Evolutionary conservation across 2,888 invertebrate genomes (phyloP), one percentile per base, ranked within the genome.

Genomic region (Metacarcinus magister): DNA sequence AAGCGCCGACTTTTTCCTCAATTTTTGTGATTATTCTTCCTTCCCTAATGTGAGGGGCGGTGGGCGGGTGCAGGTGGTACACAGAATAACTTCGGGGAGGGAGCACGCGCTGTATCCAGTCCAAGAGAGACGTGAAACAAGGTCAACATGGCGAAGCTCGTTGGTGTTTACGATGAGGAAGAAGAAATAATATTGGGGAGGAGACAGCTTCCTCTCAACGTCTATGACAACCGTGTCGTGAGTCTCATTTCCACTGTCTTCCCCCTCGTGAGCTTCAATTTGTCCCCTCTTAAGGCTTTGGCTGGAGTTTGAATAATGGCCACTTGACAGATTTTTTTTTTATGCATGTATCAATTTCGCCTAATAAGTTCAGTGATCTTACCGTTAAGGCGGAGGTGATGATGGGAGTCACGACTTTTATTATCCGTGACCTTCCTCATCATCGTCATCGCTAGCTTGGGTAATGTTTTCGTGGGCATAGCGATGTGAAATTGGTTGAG

Each of bases 161-260:
- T 96, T 8, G 96, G 94, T 95, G 96, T 96, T 82, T 92, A 96
- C 46, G 96, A 95, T 43, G 96, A 95, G 60, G 94, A 95, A 23
- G 96, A 94, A 48, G 92, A 93, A 39, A 54, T 96, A 2, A 43
- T 54, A 46, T 60, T 96, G 39, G 94, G 94, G 8, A 92, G 96
- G 75, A 92, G 94, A 32, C 96, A 96, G 93, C 94, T 96, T 60
- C 96, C 96, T 46, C 92, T 96, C 48, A 92, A 94, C n/a, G 92
- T 96, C 28, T 96, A 95, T 90, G 96, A 96, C 46, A 96, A 43
- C 96, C 87, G 95, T 60, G 93, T 96, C 44, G 96, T 96, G 92
- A 96, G 96, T 96, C 67, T 93, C 39, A 19, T 91, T 44, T 3
- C 13, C 44, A 46, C 91, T 91, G 44, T 43, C 44, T 4, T 23